Conservation (phyloP, 1,140 invertebrate genomes). For the Drosophila subpulchrella region DNA sequence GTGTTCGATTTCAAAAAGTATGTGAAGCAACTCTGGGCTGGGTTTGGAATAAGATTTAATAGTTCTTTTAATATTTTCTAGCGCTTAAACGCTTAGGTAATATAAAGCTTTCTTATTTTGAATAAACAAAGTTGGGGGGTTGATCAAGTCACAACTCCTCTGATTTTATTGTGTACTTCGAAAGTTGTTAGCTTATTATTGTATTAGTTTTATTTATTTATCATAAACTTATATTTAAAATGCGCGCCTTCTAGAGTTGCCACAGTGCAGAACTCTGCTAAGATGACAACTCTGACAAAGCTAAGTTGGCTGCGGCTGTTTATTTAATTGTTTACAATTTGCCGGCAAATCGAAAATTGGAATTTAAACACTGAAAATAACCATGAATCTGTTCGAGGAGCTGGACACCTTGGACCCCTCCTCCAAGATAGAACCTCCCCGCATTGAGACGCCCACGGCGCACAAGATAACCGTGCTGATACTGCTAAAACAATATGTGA, state of each 20-base stretch:
- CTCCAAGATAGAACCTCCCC: constrained; percentile 52
- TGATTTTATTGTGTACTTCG: too few species aligned
- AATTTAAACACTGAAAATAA: background rate
- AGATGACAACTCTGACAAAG: background rate
- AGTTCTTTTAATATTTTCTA: too few species aligned
- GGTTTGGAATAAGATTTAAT: too few species aligned
- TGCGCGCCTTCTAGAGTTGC: constrained; percentile 17
- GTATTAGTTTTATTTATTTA: background rate
- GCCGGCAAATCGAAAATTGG: constrained; percentile 53
- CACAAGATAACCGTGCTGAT: constrained; percentile 78
- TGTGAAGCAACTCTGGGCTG: background rate
- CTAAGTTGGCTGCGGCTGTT: constrained; percentile 47
- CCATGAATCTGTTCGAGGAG: constrained; percentile 77
- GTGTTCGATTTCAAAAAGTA: background rate
- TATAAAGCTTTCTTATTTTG: too few species aligned
- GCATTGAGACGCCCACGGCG: constrained; percentile 76
- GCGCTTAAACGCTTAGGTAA: too few species aligned
- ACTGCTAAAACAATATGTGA: constrained; percentile 81
- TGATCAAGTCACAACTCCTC: too few species aligned
- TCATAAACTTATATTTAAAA: constrained; percentile 7
- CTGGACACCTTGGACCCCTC: constrained; percentile 74
- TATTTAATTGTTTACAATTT: constrained; percentile 38
- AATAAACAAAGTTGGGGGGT: too few species aligned
- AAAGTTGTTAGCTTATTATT: too few species aligned
- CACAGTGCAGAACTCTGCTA: background rate